A percentile compares a stretch with the other conserved stretches of the same genome.
These are phyloP conservation scores for Lanistes nyassanus DNA, from an alignment of 1,140 invertebrate species.

Conservation along the genomic window DNA sequence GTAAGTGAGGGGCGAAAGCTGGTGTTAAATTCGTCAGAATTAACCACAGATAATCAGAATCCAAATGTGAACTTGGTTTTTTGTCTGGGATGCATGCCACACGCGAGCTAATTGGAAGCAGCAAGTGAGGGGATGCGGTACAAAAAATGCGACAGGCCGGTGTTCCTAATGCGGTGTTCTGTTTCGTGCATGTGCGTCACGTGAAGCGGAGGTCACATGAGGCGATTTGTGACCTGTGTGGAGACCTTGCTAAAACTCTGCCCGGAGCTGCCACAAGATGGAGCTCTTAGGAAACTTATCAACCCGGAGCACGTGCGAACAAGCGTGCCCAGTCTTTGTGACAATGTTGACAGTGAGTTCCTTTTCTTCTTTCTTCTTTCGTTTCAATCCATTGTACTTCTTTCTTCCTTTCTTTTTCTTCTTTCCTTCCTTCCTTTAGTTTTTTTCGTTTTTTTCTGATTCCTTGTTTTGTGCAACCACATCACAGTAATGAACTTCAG, in stretches of 20 bases:
- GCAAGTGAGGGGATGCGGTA: too few species aligned
- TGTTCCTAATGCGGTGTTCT: background rate
- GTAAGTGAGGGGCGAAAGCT: too few species aligned
- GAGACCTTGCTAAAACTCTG: constrained; percentile 21
- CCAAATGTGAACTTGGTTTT: too few species aligned
- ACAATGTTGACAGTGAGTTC: constrained; percentile 27
- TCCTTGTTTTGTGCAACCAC: background rate
- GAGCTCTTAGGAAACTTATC: constrained; percentile 24
- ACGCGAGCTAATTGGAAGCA: too few species aligned
- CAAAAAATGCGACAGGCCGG: too few species aligned
- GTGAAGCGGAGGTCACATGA: constrained; percentile 30
- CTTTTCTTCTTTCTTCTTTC: background rate
- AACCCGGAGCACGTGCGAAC: constrained; percentile 30
- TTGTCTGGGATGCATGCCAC: too few species aligned
- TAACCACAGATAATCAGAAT: too few species aligned
- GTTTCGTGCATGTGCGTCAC: background rate
- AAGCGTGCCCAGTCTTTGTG: constrained; percentile 29
- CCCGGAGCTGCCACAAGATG: constrained; percentile 17
- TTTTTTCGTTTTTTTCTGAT: background rate
- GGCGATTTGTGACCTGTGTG: constrained; percentile 23
- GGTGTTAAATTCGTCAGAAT: too few species aligned
- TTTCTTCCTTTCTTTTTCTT: background rate
- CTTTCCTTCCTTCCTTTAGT: background rate
- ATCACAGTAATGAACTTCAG: background rate
- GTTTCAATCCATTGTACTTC: background rate